phyloP scores from a whole-genome alignment of 53 echinoderm and acorn worm species.

The Henricia sp. region DNA sequence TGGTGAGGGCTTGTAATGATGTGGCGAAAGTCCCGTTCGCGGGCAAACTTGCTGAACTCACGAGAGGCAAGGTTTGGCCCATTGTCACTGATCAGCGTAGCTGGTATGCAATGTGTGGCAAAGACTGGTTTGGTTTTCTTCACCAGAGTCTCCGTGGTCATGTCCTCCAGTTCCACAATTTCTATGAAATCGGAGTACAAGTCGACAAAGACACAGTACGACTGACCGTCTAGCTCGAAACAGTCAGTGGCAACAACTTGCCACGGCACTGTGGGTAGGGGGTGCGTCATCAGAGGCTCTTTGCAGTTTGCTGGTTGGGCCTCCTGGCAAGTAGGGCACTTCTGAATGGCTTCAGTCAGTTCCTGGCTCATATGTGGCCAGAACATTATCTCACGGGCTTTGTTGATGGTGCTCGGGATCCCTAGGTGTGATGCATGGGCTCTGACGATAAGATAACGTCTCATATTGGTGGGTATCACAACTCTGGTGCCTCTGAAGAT shows the following conservation, averaged over 20 bases:
- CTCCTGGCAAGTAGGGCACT: constrained; percentile 6
- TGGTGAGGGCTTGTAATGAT: not conserved
- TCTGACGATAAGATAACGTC: not conserved
- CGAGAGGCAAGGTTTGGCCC: not conserved
- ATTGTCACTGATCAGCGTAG: not conserved
- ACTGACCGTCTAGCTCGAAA: not conserved
- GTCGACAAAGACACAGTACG: constrained; percentile 5
- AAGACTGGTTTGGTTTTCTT: not conserved
- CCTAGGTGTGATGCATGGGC: not conserved
- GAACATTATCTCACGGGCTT: not conserved
- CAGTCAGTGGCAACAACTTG: not conserved
- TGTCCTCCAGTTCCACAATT: not conserved
- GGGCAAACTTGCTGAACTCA: constrained; percentile 10
- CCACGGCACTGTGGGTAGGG: not conserved
- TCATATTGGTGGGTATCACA: not conserved
- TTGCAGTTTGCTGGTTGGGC: not conserved
- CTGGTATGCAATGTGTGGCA: not conserved
- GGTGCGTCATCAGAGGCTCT: constrained; percentile 4
- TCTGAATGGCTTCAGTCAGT: not conserved
- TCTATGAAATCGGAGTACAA: constrained; percentile 11
- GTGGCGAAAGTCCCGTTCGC: not conserved
- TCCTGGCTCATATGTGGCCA: not conserved
- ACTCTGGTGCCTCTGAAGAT: constrained; percentile 5
- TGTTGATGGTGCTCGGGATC: not conserved
- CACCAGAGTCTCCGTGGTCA: not conserved